Evolutionary conservation across 2,888 invertebrate species (phyloP), one percentile per base, ranked within the genome.

Genomic region (Ashinkailepas kermadecensis): DNA sequence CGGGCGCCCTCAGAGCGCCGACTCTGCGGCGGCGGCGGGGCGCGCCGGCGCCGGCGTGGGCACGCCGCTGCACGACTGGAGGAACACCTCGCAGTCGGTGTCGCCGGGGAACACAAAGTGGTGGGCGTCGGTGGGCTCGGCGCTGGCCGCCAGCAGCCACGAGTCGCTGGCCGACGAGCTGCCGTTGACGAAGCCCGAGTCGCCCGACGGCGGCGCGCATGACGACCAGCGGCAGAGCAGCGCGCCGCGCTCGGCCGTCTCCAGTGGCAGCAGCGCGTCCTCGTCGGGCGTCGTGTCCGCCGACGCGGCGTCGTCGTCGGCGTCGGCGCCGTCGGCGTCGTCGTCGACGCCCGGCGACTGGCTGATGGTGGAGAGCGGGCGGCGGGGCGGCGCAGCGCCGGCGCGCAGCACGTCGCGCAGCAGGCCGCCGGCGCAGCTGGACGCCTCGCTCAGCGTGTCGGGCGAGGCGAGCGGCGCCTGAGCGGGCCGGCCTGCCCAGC

Each of bases 391-490:
- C 74, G 23, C 21, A 12, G 74, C 74, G 39, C 13, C 70, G 54
- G 74, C 74, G 54, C 74, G 74, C 74, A 74, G 74, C 74, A 74
- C 84, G 39, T 82, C 81, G 12, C 83, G 79, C 6, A 83, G 80
- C 21, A 84, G 65, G 25, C 92, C 89, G 56, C 93, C 93, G 85
- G 92, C 90, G 86, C 93, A 91, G 86, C 93, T 93, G 6, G 93
- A 93, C n/a, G 93, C 90, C 86, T 94, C 94, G 0, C 93, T 94
- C 21, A 95, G 87, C 0, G 93, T 93, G 87, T 95, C 94, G 0
- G 94, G 94, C 81, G 94, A 93, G 15, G 95, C 95, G 54, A 95
- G 86, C 0, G 95, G 94, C 0, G 94, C 95, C 83, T 91, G 87
- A 67, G 65, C 15, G 59, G 13, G n/a, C 79, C 83, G 78, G n/a